Conservation (phyloP, 2,888 invertebrate species). For the Nephrocerus scutellatus region DNA sequence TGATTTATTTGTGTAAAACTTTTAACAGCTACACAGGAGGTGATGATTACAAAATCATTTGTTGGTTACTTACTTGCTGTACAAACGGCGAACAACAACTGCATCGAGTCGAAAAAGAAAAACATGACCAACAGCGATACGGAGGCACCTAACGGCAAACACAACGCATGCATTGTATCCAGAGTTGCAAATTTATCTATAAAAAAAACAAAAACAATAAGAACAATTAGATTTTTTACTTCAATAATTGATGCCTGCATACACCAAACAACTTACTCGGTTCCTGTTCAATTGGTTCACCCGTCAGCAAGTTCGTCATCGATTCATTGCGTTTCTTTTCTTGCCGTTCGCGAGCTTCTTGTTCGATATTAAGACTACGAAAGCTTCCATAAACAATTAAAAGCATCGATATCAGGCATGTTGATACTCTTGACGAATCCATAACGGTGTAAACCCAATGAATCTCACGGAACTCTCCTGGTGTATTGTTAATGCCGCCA, state of each 20-base stretch:
- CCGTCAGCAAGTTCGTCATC: constrained; percentile 45
- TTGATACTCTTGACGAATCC: constrained; percentile 95
- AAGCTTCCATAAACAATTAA: constrained; percentile 97
- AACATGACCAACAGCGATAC: constrained; percentile 95
- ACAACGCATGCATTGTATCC: constrained; percentile 95
- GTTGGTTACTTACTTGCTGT: constrained; percentile 77
- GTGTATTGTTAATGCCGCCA: constrained; percentile 35
- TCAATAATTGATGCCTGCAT: constrained; percentile 4
- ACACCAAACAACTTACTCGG: constrained; percentile 45
- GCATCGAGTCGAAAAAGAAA: constrained; percentile 98
- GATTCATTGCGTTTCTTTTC: constrained; percentile 64
- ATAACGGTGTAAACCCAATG: constrained; percentile 92
- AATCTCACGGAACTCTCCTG: constrained; percentile 52
- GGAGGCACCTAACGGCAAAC: constrained; percentile 92
- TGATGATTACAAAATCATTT: constrained; percentile 6
- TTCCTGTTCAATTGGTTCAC: constrained; percentile 47
- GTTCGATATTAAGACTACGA: constrained; percentile 92
- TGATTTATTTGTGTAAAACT: background rate
- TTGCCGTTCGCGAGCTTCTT: constrained; percentile 80
- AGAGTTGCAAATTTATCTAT: constrained; percentile 77
- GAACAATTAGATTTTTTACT: constrained; percentile 8
- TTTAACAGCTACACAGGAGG: constrained; percentile 1
- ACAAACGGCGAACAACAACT: constrained; percentile 90
- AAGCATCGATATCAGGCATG: constrained; percentile 94
- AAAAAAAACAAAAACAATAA: constrained; percentile 16